A percentile compares a stretch with the other conserved stretches of the same genome.
Evolutionary conservation across 2,797 vertebrate species (phyloP).

Genomic region (Tapirus indicus): DNA sequence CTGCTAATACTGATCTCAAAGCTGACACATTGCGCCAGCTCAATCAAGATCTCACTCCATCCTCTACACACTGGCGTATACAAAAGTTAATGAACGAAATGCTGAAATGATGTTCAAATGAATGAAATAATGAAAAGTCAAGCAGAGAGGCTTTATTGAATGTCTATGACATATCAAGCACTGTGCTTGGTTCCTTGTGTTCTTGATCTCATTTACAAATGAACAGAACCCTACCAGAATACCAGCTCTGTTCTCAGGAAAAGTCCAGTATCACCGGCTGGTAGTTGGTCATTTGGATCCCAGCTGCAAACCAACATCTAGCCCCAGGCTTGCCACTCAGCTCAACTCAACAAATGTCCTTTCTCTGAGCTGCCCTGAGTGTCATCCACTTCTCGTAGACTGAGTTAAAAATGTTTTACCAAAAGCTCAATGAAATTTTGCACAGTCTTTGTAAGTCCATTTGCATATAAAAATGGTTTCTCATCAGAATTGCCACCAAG

Average conservation of each 20-base stretch:
- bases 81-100: neutral
- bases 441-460: neutral
- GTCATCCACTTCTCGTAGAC: neutral
- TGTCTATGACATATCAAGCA: neutral
- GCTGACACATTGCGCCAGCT: rapidly evolving
- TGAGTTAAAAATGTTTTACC: neutral
- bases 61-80: rapidly evolving
- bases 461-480: neutral
- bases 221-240: neutral
- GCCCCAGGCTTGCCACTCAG: neutral
- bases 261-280: neutral
- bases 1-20: rapidly evolving
- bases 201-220: neutral
- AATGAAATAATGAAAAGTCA: neutral
- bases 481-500: neutral
- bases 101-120: neutral
- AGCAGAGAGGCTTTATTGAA: neutral
- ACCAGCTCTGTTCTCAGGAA: neutral
- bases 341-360: neutral
- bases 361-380: neutral
- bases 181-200: neutral
- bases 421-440: neutral
- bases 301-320: neutral
- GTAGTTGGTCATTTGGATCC: neutral
- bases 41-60: rapidly evolving